Evolutionary conservation across 2,888 invertebrate species (phyloP).

Genomic region (Alentia gelatinosa): DNA sequence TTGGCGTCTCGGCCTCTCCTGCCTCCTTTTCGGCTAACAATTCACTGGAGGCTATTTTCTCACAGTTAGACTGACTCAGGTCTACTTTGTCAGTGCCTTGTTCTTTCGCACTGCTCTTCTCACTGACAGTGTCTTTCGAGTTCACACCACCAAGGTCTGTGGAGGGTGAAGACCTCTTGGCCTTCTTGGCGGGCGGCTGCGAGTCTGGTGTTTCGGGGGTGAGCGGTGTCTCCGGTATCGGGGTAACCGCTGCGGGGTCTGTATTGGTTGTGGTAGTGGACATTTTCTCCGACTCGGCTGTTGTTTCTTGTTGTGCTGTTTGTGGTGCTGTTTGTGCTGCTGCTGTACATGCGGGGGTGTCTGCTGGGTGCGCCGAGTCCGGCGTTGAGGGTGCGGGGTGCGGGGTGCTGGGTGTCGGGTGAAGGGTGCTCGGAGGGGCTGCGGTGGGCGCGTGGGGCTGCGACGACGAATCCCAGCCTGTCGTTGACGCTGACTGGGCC

Average conservation of each 20-base stretch:
- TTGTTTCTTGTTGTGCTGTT: neutral
- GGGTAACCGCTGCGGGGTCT: neutral
- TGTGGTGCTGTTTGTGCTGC: no score
- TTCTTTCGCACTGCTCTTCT: no score
- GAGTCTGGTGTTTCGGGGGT: neutral
- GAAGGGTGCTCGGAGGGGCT: neutral
- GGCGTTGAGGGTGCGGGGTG: neutral
- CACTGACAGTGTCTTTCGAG: no score
- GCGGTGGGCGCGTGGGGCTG: neutral
- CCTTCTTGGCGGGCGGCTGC: neutral
- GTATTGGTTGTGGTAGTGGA: neutral
- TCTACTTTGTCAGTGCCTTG: no score
- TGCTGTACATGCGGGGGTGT: no score
- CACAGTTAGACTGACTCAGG: no score
- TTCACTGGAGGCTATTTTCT: no score
- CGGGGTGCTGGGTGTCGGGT: neutral
- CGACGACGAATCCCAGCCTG: neutral
- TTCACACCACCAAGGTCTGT: no score
- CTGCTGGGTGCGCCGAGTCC: neutral
- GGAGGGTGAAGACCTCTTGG: neutral
- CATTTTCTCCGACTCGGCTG: neutral
- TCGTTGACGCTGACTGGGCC: neutral
- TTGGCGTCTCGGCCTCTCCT: no score
- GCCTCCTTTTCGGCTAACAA: no score
- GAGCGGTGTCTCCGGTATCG: neutral